Conservation (phyloP, 2,113 vertebrate genomes). For the Propithecus coquereli region DNA sequence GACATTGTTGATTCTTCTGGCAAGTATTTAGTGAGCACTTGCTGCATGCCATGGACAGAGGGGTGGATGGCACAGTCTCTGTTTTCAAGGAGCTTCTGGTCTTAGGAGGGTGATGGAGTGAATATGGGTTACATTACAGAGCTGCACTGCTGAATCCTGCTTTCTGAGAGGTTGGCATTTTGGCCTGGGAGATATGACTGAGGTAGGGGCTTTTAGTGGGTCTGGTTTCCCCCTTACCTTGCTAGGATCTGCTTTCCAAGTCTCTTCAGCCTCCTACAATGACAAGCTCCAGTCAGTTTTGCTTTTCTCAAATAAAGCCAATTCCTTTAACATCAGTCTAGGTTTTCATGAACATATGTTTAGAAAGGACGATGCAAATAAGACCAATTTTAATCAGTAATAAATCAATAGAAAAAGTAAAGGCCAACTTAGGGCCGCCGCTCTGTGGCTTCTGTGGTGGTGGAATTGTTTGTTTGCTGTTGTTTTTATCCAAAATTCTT, state of each 20-base stretch:
- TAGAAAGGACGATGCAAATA: not conserved
- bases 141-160: not conserved
- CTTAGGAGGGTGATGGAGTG: not conserved
- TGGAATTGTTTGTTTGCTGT: not conserved
- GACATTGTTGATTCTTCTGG: not conserved
- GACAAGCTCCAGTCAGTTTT: not conserved
- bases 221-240: constrained; percentile 15
- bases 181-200: not conserved
- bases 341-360: not conserved
- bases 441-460: not conserved
- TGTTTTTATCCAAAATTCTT: constrained; percentile 28
- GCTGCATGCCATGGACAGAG: not conserved
- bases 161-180: not conserved
- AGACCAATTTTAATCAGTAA: constrained; percentile 1
- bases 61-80: not conserved
- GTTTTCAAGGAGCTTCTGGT: not conserved
- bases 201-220: not conserved
- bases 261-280: not conserved
- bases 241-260: not conserved
- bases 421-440: not conserved
- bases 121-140: not conserved
- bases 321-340: not conserved
- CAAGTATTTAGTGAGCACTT: not conserved
- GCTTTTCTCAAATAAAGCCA: not conserved
- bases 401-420: not conserved